phyloP scores from a whole-genome alignment of 2,888 invertebrate genomes.

The Onthophagus sagittarius region DNA sequence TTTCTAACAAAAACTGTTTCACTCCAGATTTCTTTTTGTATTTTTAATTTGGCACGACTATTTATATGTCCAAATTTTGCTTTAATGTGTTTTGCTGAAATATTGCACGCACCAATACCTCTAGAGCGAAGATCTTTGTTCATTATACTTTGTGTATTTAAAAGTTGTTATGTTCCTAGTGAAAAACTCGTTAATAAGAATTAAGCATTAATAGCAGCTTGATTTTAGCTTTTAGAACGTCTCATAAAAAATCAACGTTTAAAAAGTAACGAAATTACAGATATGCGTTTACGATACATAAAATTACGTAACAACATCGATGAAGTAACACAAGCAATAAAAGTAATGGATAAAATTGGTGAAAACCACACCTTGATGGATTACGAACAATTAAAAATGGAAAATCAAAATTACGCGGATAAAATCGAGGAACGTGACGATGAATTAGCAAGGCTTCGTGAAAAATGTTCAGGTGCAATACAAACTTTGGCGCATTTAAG shows the following conservation, averaged over 20 bases:
- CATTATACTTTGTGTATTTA: too few species aligned
- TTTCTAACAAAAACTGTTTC: too few species aligned
- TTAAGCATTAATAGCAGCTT: background rate
- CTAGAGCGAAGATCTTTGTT: too few species aligned
- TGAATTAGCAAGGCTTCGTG: slow-evolving; percentile 50
- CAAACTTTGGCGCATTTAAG: slow-evolving; percentile 53
- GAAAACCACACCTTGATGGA: slow-evolving; percentile 53
- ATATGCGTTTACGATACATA: slow-evolving; percentile 39
- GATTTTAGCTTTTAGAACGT: slow-evolving; percentile 33
- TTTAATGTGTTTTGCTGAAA: too few species aligned
- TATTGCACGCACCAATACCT: too few species aligned
- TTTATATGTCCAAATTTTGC: too few species aligned
- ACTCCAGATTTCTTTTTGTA: too few species aligned
- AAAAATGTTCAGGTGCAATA: slow-evolving; percentile 50
- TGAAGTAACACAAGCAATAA: slow-evolving; percentile 39
- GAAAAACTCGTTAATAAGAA: too few species aligned
- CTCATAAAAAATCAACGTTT: slow-evolving; percentile 36
- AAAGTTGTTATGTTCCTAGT: too few species aligned
- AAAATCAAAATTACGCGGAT: slow-evolving; percentile 53
- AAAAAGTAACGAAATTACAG: slow-evolving; percentile 37
- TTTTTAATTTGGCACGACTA: too few species aligned
- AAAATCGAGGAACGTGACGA: slow-evolving; percentile 57
- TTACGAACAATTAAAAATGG: slow-evolving; percentile 55
- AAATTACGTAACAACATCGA: slow-evolving; percentile 39
- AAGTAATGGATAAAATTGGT: slow-evolving; percentile 49